phyloP scores from a whole-genome alignment of 2,888 invertebrate genomes.

The Deladenus siricidicola region DNA sequence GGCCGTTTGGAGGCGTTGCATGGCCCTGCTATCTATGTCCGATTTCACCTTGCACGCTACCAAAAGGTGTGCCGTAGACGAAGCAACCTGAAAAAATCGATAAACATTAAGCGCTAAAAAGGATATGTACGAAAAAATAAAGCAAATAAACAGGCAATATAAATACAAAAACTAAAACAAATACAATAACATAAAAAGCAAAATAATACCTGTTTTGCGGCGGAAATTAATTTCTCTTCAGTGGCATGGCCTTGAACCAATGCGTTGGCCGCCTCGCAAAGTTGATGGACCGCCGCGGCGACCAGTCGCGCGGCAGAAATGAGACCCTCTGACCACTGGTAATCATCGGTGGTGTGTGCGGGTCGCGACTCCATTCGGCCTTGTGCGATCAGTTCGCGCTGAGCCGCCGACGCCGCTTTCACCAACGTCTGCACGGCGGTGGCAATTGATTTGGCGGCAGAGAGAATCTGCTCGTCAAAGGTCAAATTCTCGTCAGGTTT shows the following conservation, averaged over 20 bases:
- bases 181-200: no score
- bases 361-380: constrained; percentile 27
- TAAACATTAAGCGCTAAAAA: background rate
- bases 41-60: constrained; percentile 99
- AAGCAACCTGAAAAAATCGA: constrained; percentile 65
- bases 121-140: no score
- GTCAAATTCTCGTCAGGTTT: constrained; percentile 84
- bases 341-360: constrained; percentile 4
- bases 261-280: constrained; percentile 95
- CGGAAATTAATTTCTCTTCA: constrained; percentile 89
- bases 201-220: constrained; percentile 73
- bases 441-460: constrained; percentile 85
- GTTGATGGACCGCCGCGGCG: constrained; percentile 90
- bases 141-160: no score
- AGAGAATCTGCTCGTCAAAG: constrained; percentile 97
- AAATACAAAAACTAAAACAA: no score
- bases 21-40: constrained; percentile 86
- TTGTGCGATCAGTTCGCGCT: constrained; percentile 70
- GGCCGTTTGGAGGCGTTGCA: constrained; percentile 67
- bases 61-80: constrained; percentile 88
- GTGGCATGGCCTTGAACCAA: constrained; percentile 64
- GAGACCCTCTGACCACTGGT: constrained; percentile 52
- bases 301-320: constrained; percentile 71
- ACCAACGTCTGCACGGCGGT: constrained; percentile 54
- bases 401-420: constrained; percentile 90